phyloP scores from a whole-genome alignment of 2,888 invertebrate genomes.

The Lagria hirta region DNA sequence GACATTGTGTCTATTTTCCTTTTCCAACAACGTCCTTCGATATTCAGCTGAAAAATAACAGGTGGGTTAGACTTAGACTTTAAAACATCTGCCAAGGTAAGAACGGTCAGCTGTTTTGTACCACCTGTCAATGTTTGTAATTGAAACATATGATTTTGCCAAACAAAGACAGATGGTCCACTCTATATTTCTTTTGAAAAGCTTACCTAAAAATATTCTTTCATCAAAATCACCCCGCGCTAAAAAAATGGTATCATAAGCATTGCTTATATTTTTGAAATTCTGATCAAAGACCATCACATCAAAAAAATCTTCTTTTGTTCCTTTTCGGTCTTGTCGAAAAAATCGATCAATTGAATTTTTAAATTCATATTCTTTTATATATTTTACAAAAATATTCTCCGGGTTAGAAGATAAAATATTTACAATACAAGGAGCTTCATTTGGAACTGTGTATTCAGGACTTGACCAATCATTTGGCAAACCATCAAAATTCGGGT shows the following conservation, averaged over 20 bases:
- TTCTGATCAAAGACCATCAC: constrained; percentile 80
- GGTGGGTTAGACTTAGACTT: constrained; percentile 19
- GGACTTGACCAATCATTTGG: constrained; percentile 67
- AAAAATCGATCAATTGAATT: constrained; percentile 76
- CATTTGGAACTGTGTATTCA: constrained; percentile 61
- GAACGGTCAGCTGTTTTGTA: constrained; percentile 21
- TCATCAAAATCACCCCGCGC: constrained; percentile 96
- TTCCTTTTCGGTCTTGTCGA: constrained; percentile 73
- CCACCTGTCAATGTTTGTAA: constrained; percentile 9
- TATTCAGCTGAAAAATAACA: constrained; percentile 40
- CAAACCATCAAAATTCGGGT: constrained; percentile 79
- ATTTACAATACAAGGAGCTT: constrained; percentile 77
- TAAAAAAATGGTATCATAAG: constrained; percentile 88
- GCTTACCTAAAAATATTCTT: constrained; percentile 84
- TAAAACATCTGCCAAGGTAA: constrained; percentile 18
- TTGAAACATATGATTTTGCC: constrained; percentile 11
- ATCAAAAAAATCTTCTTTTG: constrained; percentile 78
- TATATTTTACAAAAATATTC: constrained; percentile 84
- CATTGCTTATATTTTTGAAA: constrained; percentile 78
- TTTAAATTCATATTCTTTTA: constrained; percentile 86
- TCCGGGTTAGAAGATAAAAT: constrained; percentile 32
- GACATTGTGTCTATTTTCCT: constrained; percentile 29
- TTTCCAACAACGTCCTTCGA: constrained; percentile 37
- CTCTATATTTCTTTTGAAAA: constrained; percentile 7
- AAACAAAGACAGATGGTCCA: too few relatives aligned